A percentile compares a stretch with the other conserved stretches of the same genome.
Evolutionary conservation across 2,888 invertebrate genomes (phyloP).

Genomic region (Incurvaria masculella): DNA sequence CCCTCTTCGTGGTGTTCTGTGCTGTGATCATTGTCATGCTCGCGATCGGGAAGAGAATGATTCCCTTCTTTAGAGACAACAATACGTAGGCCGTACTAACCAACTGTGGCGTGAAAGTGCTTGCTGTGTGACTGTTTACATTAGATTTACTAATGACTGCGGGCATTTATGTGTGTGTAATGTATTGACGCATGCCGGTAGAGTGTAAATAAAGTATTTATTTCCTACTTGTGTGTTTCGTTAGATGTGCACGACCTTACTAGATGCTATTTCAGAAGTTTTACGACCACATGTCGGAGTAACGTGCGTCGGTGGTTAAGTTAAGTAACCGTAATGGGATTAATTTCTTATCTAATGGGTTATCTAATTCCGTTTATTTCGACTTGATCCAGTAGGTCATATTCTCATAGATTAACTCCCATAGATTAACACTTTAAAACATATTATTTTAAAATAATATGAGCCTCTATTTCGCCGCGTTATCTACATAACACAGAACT

Average conservation of each 20-base stretch:
- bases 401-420: too few relatives aligned
- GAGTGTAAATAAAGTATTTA: background rate
- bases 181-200: background rate
- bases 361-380: background rate
- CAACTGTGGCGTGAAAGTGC: background rate
- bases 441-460: too few relatives aligned
- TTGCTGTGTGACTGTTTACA: background rate
- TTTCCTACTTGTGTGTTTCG: background rate
- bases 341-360: background rate
- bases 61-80: slow-evolving; percentile 1
- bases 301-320: background rate
- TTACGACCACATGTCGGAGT: background rate
- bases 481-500: too few relatives aligned
- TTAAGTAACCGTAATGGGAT: background rate
- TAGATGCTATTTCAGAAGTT: background rate
- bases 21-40: slow-evolving; percentile 47
- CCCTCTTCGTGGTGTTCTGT: slow-evolving; percentile 49
- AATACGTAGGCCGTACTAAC: background rate
- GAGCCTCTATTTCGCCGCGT: too few relatives aligned
- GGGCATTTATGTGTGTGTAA: background rate
- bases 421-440: too few relatives aligned
- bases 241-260: background rate
- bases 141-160: background rate
- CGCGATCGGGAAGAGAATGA: slow-evolving; percentile 31
- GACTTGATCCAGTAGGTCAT: too few relatives aligned